A percentile compares a stretch with the other conserved stretches of the same genome.
These are phyloP conservation scores for Xylota sylvarum DNA, from an alignment of 2,888 invertebrate genomes.

Conservation along the genomic window DNA sequence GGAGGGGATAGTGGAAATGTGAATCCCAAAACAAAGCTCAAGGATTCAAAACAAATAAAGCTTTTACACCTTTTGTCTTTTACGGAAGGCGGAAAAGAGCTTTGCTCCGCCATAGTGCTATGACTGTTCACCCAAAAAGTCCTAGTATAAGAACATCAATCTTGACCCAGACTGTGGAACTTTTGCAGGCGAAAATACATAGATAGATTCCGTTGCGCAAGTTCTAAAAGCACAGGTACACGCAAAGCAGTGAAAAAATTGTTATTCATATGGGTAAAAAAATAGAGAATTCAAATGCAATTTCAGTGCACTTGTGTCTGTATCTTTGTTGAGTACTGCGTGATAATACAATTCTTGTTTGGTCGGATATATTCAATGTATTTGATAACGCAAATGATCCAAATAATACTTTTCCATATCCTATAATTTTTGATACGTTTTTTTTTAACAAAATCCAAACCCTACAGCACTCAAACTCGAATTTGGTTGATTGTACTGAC, in stretches of 20 bases:
- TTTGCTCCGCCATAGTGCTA: conserved; percentile 28
- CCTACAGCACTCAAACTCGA: too few species aligned
- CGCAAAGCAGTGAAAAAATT: neutral
- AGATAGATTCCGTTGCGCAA: conserved; percentile 23
- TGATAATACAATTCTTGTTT: neutral
- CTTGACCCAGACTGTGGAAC: conserved; percentile 58
- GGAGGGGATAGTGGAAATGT: conserved; percentile 50
- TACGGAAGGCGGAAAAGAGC: conserved; percentile 32
- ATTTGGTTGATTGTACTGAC: too few species aligned
- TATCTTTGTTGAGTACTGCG: neutral
- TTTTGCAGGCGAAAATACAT: conserved; percentile 35
- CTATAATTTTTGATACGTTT: too few species aligned
- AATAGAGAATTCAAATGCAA: neutral
- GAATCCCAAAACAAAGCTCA: conserved; percentile 53
- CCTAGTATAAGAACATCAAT: conserved; percentile 49
- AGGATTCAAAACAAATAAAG: conserved; percentile 52
- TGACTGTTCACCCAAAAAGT: conserved; percentile 56
- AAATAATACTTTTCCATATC: too few species aligned
- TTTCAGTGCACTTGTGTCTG: too few species aligned
- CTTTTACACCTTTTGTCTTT: conserved; percentile 57
- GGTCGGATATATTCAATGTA: too few species aligned
- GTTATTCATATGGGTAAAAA: too few species aligned
- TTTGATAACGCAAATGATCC: too few species aligned
- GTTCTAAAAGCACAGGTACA: conserved; percentile 42
- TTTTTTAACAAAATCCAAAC: too few species aligned